phyloP scores from a whole-genome alignment of 2,888 invertebrate genomes.

The Phania funesta region DNA sequence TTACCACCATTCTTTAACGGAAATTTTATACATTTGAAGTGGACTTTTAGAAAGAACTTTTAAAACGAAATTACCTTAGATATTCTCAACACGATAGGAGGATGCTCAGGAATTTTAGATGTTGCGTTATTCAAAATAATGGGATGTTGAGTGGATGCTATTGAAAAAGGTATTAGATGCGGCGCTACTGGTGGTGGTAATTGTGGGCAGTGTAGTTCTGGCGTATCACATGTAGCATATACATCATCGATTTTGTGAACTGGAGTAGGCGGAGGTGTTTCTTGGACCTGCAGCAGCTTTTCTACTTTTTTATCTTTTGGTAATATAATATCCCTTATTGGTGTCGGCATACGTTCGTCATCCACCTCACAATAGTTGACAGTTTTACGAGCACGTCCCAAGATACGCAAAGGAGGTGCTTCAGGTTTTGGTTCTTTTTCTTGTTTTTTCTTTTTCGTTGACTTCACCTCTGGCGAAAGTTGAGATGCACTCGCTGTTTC shows the following conservation, averaged over 20 bases:
- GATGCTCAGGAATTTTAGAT: slow-evolving; percentile 82
- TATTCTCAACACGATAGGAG: slow-evolving; percentile 93
- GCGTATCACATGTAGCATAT: slow-evolving; percentile 57
- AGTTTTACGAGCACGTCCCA: slow-evolving; percentile 82
- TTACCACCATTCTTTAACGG: no score
- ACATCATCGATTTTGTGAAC: slow-evolving; percentile 39
- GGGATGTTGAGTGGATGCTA: slow-evolving; percentile 69
- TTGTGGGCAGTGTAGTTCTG: slow-evolving; percentile 58
- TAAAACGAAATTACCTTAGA: slow-evolving; percentile 85
- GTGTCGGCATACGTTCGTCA: slow-evolving; percentile 78
- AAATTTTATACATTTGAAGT: no score
- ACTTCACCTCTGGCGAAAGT: slow-evolving; percentile 41
- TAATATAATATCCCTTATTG: slow-evolving; percentile 78
- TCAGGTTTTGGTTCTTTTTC: slow-evolving; percentile 78
- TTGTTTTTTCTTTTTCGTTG: slow-evolving; percentile 76
- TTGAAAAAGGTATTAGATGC: slow-evolving; percentile 42
- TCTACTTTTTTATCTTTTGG: slow-evolving; percentile 77
- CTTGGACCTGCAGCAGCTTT: slow-evolving; percentile 41
- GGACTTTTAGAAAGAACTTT: no score
- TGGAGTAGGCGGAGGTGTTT: slow-evolving; percentile 62
- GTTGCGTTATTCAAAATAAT: slow-evolving; percentile 69
- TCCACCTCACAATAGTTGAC: slow-evolving; percentile 85
- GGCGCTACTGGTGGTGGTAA: slow-evolving; percentile 67
- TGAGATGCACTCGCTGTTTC: slow-evolving; percentile 10
- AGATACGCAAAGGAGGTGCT: slow-evolving; percentile 77